These are phyloP conservation scores for Tursiops truncatus DNA, from an alignment of 2,113 vertebrate species.

Conservation along the genomic window DNA sequence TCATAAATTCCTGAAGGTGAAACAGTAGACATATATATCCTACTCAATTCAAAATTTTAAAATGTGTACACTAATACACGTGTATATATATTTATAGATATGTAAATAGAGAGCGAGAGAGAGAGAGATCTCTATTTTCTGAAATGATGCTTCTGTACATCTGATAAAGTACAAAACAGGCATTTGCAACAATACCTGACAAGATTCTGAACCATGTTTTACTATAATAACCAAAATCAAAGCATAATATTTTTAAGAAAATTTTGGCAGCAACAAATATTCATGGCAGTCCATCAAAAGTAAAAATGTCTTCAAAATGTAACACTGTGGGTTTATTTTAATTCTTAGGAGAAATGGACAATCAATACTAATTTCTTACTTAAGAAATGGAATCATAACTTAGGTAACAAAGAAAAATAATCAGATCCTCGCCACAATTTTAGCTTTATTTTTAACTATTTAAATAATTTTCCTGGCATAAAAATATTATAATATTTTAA, in stretches of 20 bases:
- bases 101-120: not conserved
- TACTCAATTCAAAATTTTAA: not conserved
- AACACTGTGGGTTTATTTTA: not conserved
- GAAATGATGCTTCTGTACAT: not conserved
- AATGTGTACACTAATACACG: not conserved
- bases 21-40: not conserved
- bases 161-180: slow-evolving; percentile 33
- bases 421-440: slow-evolving; percentile 12
- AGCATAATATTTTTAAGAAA: not conserved
- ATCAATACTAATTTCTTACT: not conserved
- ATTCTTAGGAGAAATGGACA: not conserved
- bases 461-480: slow-evolving; percentile 29
- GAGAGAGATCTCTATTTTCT: not conserved
- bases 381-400: not conserved
- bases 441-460: slow-evolving; percentile 56
- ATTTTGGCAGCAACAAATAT: not conserved
- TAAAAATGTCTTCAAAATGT: slow-evolving; percentile 17
- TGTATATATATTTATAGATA: not conserved
- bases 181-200: not conserved
- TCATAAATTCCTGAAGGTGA: not conserved
- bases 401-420: not conserved
- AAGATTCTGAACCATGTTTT: slow-evolving; percentile 10
- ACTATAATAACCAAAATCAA: slow-evolving; percentile 14
- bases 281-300: not conserved
- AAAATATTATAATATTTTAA: slow-evolving; percentile 26